A percentile compares a stretch with the other conserved stretches of the same genome.
phyloP scores from a whole-genome alignment of 1,140 invertebrate genomes.

The Drosophila orena region DNA sequence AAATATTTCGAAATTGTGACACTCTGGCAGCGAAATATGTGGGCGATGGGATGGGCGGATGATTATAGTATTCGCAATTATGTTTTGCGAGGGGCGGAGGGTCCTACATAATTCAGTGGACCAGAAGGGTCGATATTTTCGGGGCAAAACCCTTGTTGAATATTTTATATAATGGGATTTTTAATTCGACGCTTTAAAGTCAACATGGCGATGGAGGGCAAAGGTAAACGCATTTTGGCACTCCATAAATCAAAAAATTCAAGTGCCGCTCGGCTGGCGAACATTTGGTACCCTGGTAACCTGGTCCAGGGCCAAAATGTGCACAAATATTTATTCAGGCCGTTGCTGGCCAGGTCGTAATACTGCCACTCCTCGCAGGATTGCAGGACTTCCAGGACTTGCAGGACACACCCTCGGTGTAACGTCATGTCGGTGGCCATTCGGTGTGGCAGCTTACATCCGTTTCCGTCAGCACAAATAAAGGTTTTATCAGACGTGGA shows the following conservation, averaged over 20 bases:
- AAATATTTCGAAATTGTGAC: constrained; percentile 39
- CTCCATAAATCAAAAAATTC: constrained; percentile 59
- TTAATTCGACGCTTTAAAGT: constrained; percentile 70
- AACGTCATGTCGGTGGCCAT: constrained; percentile 70
- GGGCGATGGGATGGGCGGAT: constrained; percentile 6
- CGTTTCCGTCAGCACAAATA: constrained; percentile 76
- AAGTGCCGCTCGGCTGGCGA: constrained; percentile 1
- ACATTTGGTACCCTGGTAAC: constrained; percentile 42
- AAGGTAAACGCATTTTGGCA: constrained; percentile 58
- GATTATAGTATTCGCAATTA: constrained; percentile 47
- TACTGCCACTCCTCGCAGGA: background rate
- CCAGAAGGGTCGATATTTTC: constrained; percentile 46
- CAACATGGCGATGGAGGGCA: constrained; percentile 14
- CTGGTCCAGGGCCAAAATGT: constrained; percentile 4
- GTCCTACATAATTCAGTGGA: constrained; percentile 56
- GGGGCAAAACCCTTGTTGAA: constrained; percentile 58
- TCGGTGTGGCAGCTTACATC: constrained; percentile 73
- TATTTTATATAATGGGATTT: constrained; percentile 66
- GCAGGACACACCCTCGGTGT: constrained; percentile 28
- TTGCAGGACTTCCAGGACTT: constrained; percentile 2
- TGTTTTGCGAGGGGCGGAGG: constrained; percentile 11
- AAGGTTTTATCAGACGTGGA: constrained; percentile 78
- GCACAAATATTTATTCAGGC: constrained; percentile 33
- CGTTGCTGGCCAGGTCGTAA: constrained; percentile 5
- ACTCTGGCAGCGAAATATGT: constrained; percentile 20